Conservation (phyloP, 2,888 invertebrate species). For the Brachypalpus laphriformis region DNA sequence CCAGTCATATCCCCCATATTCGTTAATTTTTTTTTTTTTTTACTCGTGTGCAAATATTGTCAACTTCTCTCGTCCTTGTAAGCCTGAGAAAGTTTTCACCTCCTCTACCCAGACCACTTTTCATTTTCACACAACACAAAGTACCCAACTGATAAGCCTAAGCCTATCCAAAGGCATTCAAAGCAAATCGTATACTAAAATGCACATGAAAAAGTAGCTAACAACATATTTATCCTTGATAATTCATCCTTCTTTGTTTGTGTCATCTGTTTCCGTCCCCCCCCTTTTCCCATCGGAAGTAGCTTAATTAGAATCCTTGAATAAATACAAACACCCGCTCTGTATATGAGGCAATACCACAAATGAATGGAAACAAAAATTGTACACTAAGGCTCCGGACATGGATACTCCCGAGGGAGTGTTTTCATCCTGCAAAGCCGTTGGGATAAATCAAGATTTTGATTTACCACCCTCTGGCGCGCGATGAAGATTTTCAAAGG, state of each 20-base stretch:
- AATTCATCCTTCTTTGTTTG: slow-evolving; percentile 55
- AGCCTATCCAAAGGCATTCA: slow-evolving; percentile 33
- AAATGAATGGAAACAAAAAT: slow-evolving; percentile 45
- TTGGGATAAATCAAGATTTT: slow-evolving; percentile 61
- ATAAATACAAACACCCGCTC: slow-evolving; percentile 22
- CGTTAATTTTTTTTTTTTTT: slow-evolving; percentile 3
- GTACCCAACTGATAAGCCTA: slow-evolving; percentile 48
- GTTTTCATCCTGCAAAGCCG: slow-evolving; percentile 20
- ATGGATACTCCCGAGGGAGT: slow-evolving; percentile 22
- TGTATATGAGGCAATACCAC: slow-evolving; percentile 18
- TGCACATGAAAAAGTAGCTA: slow-evolving; percentile 45
- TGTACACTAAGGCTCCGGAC: slow-evolving; percentile 30
- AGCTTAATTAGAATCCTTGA: slow-evolving; percentile 67
- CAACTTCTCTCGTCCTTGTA: background rate
- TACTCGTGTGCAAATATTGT: background rate
- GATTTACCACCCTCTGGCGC: slow-evolving; percentile 45
- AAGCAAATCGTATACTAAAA: slow-evolving; percentile 3
- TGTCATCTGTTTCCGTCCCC: slow-evolving; percentile 44
- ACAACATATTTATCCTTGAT: slow-evolving; percentile 70
- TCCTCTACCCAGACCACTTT: background rate
- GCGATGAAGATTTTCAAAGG: slow-evolving; percentile 25
- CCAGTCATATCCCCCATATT: slow-evolving; percentile 15
- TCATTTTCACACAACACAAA: slow-evolving; percentile 31
- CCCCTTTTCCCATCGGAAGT: slow-evolving; percentile 24
- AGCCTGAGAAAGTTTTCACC: slow-evolving; percentile 38